Conservation (phyloP, 2,113 vertebrate genomes). For the Sitta europaea region DNA sequence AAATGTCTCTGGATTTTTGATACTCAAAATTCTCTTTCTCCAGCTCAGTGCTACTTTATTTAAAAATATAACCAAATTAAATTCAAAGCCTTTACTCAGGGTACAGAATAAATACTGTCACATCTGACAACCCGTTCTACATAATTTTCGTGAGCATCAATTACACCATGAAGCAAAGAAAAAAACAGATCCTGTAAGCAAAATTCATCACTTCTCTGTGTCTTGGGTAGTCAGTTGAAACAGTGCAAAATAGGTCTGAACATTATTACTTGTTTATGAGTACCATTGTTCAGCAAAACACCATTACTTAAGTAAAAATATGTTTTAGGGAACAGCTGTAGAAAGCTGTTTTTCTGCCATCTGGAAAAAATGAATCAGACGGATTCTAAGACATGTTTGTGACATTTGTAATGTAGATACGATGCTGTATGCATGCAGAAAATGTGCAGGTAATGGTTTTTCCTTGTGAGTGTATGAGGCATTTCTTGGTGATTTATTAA, state of each 20-base stretch:
- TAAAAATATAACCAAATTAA: not conserved
- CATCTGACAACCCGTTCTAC: not conserved
- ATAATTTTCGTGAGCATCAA: not conserved
- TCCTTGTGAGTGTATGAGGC: not conserved
- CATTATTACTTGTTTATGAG: not conserved
- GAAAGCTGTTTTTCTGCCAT: slow-evolving; percentile 1
- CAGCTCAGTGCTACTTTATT: not conserved
- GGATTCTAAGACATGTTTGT: slow-evolving; percentile 33
- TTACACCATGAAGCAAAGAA: not conserved
- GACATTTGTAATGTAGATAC: slow-evolving; percentile 28
- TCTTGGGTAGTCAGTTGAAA: not conserved
- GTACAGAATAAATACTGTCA: not conserved
- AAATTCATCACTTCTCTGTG: not conserved
- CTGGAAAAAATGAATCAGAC: slow-evolving; percentile 50
- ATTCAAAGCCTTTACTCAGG: not conserved
- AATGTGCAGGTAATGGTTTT: slow-evolving; percentile 50
- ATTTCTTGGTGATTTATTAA: slow-evolving; percentile 32
- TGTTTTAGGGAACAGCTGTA: not conserved
- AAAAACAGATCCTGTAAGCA: not conserved
- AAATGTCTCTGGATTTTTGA: not conserved
- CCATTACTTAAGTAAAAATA: slow-evolving; percentile 6
- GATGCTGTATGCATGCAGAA: not conserved
- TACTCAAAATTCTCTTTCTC: not conserved
- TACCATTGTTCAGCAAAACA: not conserved
- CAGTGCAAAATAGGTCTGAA: not conserved